Conservation (phyloP, 2,797 vertebrate species). For the Telmatherina bonti region DNA sequence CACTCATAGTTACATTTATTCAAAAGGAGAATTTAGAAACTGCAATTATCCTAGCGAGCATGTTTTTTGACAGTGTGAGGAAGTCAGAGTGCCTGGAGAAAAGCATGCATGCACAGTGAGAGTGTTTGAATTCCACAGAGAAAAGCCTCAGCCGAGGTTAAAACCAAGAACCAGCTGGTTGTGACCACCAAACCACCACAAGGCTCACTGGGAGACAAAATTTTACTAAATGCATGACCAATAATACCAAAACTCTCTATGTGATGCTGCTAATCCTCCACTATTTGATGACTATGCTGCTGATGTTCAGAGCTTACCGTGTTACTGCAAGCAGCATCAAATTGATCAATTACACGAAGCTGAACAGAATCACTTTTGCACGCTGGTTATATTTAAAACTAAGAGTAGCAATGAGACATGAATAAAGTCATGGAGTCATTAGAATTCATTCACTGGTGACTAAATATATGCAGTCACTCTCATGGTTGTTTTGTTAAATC, state of each 20-base stretch:
- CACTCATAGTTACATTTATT: too few species aligned
- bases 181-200: background rate
- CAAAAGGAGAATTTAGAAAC: too few species aligned
- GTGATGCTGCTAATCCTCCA: background rate
- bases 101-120: too few species aligned
- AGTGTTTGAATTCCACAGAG: too few species aligned
- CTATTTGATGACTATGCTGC: too few species aligned
- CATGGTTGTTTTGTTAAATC: background rate
- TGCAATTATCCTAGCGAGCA: too few species aligned
- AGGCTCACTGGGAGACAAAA: background rate
- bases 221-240: too few species aligned
- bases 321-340: background rate
- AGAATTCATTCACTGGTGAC: background rate
- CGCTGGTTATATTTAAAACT: slow-evolving; percentile 3
- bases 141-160: too few species aligned
- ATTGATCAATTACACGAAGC: background rate
- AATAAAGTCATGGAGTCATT: background rate
- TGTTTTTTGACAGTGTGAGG: too few species aligned
- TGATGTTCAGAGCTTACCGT: too few species aligned
- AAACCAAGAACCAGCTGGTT: background rate
- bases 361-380: background rate
- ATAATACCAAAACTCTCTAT: background rate
- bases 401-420: background rate
- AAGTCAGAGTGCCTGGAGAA: too few species aligned
- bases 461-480: background rate